Percentiles rank a stretch among this genome's conserved stretches.
Conservation (phyloP, 1,140 invertebrate genomes). For the Maconellicoccus hirsutus region DNA sequence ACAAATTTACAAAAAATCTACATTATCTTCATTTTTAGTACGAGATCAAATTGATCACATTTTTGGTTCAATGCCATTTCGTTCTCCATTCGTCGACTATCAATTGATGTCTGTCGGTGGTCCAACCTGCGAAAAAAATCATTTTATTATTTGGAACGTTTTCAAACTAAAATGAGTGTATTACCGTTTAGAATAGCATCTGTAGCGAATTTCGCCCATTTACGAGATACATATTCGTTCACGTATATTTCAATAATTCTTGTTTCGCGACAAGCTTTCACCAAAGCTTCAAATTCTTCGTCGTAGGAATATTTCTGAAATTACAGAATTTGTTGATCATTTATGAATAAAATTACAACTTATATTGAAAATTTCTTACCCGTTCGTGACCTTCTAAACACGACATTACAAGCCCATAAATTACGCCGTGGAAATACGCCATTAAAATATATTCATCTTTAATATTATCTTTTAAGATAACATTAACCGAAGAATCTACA, state of each 20-base stretch:
- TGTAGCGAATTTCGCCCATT: background rate
- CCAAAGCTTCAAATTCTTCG: background rate
- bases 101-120: constrained; percentile 24
- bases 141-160: too few relatives aligned
- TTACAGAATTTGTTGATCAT: background rate
- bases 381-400: background rate
- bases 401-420: constrained; percentile 32
- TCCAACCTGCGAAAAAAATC: constrained; percentile 26
- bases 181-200: background rate
- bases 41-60: background rate
- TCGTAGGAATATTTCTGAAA: background rate
- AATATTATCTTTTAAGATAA: constrained; percentile 37
- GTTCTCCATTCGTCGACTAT: constrained; percentile 29
- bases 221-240: background rate
- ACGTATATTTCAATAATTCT: background rate
- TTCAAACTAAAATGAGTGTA: background rate
- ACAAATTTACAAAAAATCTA: constrained; percentile 14
- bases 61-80: constrained; percentile 24
- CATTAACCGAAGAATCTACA: constrained; percentile 34
- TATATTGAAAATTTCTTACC: background rate
- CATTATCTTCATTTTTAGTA: background rate
- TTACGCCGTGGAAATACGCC: constrained; percentile 42
- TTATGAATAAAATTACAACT: too few relatives aligned
- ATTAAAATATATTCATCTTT: constrained; percentile 37
- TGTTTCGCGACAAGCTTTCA: background rate